These are phyloP conservation scores for Rotaria macrura DNA, from an alignment of 2,888 invertebrate genomes.

Conservation along the genomic window DNA sequence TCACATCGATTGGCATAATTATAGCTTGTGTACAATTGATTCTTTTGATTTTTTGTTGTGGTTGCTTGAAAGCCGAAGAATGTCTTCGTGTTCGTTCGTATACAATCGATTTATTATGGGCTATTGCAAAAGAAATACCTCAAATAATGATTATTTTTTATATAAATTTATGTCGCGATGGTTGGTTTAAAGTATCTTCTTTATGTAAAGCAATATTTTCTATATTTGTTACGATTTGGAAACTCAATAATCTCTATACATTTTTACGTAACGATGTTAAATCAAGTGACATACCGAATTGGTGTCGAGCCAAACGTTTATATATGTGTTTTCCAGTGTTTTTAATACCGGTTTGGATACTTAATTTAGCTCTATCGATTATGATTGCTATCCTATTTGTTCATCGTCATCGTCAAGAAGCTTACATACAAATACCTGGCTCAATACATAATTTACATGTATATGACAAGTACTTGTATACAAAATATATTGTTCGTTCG, in stretches of 20 bases:
- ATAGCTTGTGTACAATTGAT: background rate
- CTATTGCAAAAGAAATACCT: background rate
- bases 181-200: background rate
- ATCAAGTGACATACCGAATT: background rate
- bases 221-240: background rate
- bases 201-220: slow-evolving; percentile 7
- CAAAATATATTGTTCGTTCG: background rate
- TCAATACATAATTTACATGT: background rate
- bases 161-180: background rate
- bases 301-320: background rate
- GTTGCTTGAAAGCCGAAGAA: background rate
- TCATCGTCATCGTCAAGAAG: background rate
- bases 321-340: background rate
- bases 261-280: background rate
- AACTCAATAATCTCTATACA: background rate
- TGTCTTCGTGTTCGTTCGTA: background rate
- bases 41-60: background rate
- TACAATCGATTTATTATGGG: background rate
- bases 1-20: background rate
- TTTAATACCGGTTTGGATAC: background rate
- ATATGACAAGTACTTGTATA: background rate
- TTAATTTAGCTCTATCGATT: background rate
- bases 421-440: background rate
- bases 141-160: background rate
- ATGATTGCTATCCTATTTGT: background rate